Conservation (phyloP, 2,113 vertebrate genomes). For the Stigmatopora nigra region DNA sequence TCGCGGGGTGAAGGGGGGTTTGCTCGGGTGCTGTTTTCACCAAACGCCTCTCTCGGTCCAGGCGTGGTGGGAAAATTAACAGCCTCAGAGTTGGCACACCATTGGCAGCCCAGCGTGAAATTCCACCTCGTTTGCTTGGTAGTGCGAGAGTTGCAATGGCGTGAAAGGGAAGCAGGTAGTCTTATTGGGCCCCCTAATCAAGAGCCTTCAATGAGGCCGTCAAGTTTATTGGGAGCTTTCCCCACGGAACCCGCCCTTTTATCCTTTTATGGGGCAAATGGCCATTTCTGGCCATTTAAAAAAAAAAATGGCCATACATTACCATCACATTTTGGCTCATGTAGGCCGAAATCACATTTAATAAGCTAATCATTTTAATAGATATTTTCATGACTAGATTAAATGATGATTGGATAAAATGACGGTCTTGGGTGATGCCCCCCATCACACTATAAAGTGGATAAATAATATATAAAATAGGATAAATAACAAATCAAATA, state of each 20-base stretch:
- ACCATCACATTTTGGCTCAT: too few relatives aligned
- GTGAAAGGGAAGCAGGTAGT: slow-evolving; percentile 62
- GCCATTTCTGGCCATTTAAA: too few relatives aligned
- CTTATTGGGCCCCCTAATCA: slow-evolving; percentile 60
- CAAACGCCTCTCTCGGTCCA: slow-evolving; percentile 47
- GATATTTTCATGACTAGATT: too few relatives aligned
- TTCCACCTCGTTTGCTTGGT: slow-evolving; percentile 70
- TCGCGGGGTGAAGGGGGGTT: neutral
- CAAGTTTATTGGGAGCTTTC: slow-evolving; percentile 62
- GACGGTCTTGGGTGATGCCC: too few relatives aligned
- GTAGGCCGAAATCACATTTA: too few relatives aligned
- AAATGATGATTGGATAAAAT: too few relatives aligned
- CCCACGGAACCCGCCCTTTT: slow-evolving; percentile 20
- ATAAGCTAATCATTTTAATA: too few relatives aligned
- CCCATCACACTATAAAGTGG: too few relatives aligned
- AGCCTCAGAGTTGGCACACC: slow-evolving; percentile 62
- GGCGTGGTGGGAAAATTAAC: slow-evolving; percentile 68
- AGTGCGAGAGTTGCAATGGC: slow-evolving; percentile 67
- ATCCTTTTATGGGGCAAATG: too few relatives aligned
- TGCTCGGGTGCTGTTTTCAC: slow-evolving; percentile 25
- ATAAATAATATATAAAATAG: too few relatives aligned
- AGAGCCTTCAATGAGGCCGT: slow-evolving; percentile 58
- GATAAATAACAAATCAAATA: too few relatives aligned
- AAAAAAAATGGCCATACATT: too few relatives aligned
- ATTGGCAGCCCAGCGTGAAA: slow-evolving; percentile 68